A percentile compares a stretch with the other conserved stretches of the same genome.
These are phyloP conservation scores for Oxygymnocypris stewartii DNA, from an alignment of 2,113 vertebrate genomes.

Conservation along the genomic window DNA sequence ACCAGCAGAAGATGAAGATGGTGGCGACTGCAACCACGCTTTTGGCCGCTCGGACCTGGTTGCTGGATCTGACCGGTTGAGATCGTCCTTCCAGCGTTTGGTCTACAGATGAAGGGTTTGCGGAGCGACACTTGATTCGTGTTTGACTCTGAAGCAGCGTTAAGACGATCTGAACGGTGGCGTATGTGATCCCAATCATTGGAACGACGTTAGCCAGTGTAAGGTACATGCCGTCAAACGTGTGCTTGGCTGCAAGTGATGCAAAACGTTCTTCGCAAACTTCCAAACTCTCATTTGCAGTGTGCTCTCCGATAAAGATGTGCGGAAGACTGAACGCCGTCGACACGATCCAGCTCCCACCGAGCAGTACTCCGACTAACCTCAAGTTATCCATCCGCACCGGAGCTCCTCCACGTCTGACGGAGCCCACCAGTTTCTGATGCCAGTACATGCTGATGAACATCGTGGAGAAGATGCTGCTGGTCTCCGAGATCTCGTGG, in stretches of 20 bases:
- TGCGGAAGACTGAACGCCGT: slow-evolving; percentile 67
- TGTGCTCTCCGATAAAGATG: slow-evolving; percentile 52
- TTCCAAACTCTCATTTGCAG: slow-evolving; percentile 49
- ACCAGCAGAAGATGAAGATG: slow-evolving; percentile 75
- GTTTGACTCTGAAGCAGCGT: slow-evolving; percentile 67
- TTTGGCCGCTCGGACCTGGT: slow-evolving; percentile 74
- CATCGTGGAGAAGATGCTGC: slow-evolving; percentile 77
- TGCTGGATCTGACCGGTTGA: slow-evolving; percentile 51
- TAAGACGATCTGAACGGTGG: slow-evolving; percentile 69
- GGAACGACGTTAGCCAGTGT: slow-evolving; percentile 71
- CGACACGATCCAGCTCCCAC: slow-evolving; percentile 69
- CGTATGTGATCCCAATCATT: slow-evolving; percentile 63
- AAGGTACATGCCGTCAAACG: slow-evolving; percentile 68
- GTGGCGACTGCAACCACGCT: slow-evolving; percentile 74
- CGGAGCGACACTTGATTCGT: slow-evolving; percentile 55
- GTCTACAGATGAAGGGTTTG: background rate
- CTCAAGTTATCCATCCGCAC: slow-evolving; percentile 69
- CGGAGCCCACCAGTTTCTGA: slow-evolving; percentile 77
- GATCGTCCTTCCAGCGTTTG: background rate
- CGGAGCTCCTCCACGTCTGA: slow-evolving; percentile 66
- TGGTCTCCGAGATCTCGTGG: slow-evolving; percentile 73
- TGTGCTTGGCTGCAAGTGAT: slow-evolving; percentile 17
- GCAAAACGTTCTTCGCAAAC: slow-evolving; percentile 66
- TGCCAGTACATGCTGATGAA: slow-evolving; percentile 77
- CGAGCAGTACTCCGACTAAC: slow-evolving; percentile 61